A percentile compares a stretch with the other conserved stretches of the same genome.
Conservation (phyloP, 1,140 invertebrate species). For the Potamilus streckersoni region DNA sequence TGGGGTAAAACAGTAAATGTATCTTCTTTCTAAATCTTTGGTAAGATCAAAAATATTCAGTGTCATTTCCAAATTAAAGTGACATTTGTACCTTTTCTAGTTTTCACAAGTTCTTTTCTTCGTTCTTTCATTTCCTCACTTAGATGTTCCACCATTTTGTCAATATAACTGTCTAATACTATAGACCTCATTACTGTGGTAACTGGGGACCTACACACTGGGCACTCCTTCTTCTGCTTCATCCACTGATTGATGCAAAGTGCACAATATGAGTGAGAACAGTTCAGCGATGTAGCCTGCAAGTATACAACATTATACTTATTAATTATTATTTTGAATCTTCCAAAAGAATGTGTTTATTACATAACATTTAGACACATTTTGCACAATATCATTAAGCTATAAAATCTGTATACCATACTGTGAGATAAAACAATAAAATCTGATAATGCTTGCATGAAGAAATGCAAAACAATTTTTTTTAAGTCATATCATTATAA, state of each 20-base stretch:
- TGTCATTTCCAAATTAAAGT: not conserved
- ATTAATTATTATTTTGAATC: no score
- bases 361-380: no score
- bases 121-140: constrained; percentile 58
- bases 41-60: no score
- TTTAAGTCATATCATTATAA: no score
- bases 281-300: constrained; percentile 78
- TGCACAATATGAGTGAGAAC: constrained; percentile 83
- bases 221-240: constrained; percentile 79
- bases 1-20: no score
- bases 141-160: constrained; percentile 73
- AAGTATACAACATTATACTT: constrained; percentile 8
- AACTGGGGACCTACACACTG: constrained; percentile 75
- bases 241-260: constrained; percentile 81
- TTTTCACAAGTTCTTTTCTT: constrained; percentile 44
- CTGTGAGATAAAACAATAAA: no score
- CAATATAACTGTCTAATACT: constrained; percentile 71
- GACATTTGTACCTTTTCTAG: constrained; percentile 51
- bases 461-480: no score
- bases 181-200: constrained; percentile 61
- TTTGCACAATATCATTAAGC: no score
- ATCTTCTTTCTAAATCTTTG: no score
- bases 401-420: no score
- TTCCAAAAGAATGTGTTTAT: no score
- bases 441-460: no score